Evolutionary conservation across 2,113 vertebrate genomes (phyloP).

Genomic region (Ochotona curzoniae): DNA sequence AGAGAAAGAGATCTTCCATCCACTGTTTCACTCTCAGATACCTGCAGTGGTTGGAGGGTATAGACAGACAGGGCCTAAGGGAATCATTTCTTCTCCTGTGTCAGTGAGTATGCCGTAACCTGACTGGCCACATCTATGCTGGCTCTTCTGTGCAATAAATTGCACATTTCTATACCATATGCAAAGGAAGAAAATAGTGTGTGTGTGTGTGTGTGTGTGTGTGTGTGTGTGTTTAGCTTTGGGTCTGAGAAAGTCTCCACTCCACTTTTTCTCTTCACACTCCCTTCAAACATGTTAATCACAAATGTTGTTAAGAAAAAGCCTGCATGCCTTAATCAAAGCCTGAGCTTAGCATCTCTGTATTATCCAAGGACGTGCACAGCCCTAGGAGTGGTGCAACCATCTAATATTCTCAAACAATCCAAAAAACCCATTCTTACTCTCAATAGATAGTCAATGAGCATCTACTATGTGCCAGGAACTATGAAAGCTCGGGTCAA

Average conservation of each 20-base stretch:
- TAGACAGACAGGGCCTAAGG: neutral
- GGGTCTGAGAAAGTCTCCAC: neutral
- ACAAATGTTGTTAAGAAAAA: neutral
- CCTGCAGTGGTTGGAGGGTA: neutral
- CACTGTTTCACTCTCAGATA: too few species aligned
- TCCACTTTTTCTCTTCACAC: neutral
- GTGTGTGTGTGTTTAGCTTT: neutral
- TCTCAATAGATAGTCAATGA: neutral
- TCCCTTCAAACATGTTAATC: neutral
- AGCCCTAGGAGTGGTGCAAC: neutral
- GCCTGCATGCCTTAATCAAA: neutral
- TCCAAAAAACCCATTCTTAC: neutral
- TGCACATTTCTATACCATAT: neutral
- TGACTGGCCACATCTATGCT: neutral
- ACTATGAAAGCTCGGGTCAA: neutral
- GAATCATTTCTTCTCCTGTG: neutral
- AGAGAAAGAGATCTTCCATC: too few species aligned
- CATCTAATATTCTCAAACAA: neutral
- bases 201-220: neutral
- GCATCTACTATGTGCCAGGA: neutral
- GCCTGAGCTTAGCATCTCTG: neutral
- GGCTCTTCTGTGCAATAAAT: neutral
- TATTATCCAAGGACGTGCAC: neutral
- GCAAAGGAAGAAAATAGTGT: neutral
- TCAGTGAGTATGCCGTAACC: neutral